Evolutionary conservation across 2,888 invertebrate genomes (phyloP).

Genomic region (Campoletis raptor): DNA sequence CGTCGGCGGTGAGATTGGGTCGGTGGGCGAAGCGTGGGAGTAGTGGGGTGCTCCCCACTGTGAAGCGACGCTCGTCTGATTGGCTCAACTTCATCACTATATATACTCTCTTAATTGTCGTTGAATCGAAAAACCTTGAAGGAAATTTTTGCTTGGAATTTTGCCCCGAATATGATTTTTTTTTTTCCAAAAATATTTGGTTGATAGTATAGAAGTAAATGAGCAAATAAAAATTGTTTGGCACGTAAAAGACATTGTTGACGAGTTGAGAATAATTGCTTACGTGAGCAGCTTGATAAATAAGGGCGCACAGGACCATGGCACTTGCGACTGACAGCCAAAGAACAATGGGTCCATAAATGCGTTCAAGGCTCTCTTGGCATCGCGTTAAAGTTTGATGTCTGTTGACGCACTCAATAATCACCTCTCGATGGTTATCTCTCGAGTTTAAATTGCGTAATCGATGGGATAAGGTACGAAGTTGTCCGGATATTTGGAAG

Average conservation of each 20-base stretch:
- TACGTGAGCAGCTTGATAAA: conserved; percentile 73
- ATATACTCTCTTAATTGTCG: not conserved
- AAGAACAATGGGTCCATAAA: conserved; percentile 73
- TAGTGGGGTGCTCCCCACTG: not conserved
- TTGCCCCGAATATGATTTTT: not conserved
- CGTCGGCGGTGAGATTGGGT: not conserved
- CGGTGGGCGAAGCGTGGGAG: not conserved
- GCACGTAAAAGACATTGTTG: not conserved
- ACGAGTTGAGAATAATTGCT: not conserved
- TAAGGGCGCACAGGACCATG: conserved; percentile 71
- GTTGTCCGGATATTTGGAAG: conserved; percentile 74
- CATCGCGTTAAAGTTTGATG: conserved; percentile 68
- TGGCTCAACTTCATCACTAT: not conserved
- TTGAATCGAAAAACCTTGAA: too few species aligned
- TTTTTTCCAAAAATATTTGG: not conserved
- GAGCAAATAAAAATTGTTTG: not conserved
- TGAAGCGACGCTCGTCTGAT: not conserved
- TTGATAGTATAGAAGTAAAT: not conserved
- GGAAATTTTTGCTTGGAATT: not conserved
- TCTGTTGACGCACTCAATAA: conserved; percentile 62
- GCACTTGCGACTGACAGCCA: conserved; percentile 71
- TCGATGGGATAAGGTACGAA: conserved; percentile 69
- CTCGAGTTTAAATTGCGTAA: conserved; percentile 55
- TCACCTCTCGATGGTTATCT: conserved; percentile 51
- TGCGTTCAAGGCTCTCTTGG: conserved; percentile 64